Evolutionary conservation across 2,888 invertebrate species (phyloP), one percentile per base, ranked within the genome.

Genomic region (Leucania comma): DNA sequence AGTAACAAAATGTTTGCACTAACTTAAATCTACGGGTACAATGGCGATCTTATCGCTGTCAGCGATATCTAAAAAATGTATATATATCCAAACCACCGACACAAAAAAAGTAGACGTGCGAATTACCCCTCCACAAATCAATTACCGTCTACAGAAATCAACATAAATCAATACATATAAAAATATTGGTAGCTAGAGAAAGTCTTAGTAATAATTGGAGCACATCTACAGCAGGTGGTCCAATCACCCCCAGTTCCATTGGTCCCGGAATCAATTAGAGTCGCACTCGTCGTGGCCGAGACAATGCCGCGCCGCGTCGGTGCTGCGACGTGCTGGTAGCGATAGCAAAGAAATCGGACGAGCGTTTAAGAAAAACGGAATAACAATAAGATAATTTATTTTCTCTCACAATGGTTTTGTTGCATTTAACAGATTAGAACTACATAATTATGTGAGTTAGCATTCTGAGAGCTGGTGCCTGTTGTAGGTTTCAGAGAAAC

Each of bases 201-300:
- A 72, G 59, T 77, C 70, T 58, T 67, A 53, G 70, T 60, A 68
- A 84, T 84, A 82, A 83, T 84, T 77, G 74, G 69, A 74, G 72
- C 72, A 79, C 67, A 79, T 78, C 75, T 72, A 76, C 68, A 58
- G 82, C 84, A 82, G 85, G 82, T 83, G 77, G 81, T 72, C 69
- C 83, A 85, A 85, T 85, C 85, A 73, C 75, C 75, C 72, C 81
- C 78, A 14, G 56, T 57, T 57, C 57, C 57, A 80, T 81, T 75
- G 81, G 72, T 70, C 72, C 79, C 72, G 73, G 88, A 90, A 91
- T 91, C 91, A 92, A 92, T 91, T 91, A 92, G 89, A 90, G 81
- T 81, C 84, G 83, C 81, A 86, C 84, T 89, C 82, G 85, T 82
- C 80, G 76, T 68, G 83, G 80, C 75, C 81, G 80, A 87, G 87